phyloP scores from a whole-genome alignment of 2,888 invertebrate species.

The Salpingus planirostris region DNA sequence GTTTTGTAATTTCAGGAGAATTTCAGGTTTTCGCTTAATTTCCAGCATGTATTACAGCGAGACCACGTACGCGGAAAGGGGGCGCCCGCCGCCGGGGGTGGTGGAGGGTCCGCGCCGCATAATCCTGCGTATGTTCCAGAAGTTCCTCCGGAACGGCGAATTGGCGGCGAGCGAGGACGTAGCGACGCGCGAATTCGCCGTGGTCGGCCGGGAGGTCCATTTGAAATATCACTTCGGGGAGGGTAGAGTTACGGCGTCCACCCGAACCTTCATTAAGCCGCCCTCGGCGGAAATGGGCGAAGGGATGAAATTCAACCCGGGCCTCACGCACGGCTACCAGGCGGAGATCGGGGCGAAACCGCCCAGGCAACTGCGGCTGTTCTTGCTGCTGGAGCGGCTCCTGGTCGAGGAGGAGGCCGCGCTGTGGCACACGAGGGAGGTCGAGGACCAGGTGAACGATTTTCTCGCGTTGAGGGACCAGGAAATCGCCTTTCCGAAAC shows the following conservation, averaged over 20 bases:
- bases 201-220: constrained; percentile 52
- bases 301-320: constrained; percentile 53
- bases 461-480: constrained; percentile 42
- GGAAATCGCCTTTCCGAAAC: constrained; percentile 44
- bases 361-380: constrained; percentile 55
- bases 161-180: constrained; percentile 54
- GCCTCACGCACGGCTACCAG: constrained; percentile 56
- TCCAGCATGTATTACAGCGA: constrained; percentile 35
- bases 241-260: constrained; percentile 53
- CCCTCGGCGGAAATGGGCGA: constrained; percentile 62
- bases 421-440: constrained; percentile 46
- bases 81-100: constrained; percentile 28
- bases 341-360: constrained; percentile 53
- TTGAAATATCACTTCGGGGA: constrained; percentile 56
- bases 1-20: background rate
- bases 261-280: constrained; percentile 59
- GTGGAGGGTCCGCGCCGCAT: constrained; percentile 31
- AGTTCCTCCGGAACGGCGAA: constrained; percentile 49
- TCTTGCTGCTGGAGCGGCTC: constrained; percentile 52
- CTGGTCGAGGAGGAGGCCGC: constrained; percentile 53
- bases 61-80: constrained; percentile 35
- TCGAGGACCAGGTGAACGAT: constrained; percentile 39
- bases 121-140: constrained; percentile 34
- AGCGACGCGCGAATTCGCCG: constrained; percentile 54
- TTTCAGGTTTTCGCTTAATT: too few relatives aligned